Base-by-base conservation (phyloP, 2,888 invertebrate species). In the Dryobota labecula region DNA sequence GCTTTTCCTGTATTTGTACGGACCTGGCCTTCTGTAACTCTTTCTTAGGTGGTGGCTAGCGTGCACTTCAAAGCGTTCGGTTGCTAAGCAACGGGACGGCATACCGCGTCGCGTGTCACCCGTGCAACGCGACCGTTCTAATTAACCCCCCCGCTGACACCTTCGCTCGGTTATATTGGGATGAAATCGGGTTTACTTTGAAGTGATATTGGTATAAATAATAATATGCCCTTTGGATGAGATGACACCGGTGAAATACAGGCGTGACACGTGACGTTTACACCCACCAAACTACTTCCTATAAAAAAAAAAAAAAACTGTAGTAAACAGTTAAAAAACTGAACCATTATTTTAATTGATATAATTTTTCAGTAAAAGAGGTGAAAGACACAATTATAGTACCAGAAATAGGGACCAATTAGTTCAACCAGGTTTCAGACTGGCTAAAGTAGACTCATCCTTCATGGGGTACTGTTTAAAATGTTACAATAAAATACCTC, bases 31-130 rank as follows among this genome's bases (percentile, higher is more conserved):
- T 68, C 30, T 73, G 38, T 20, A 11, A 1, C 1, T 1, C 0
- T n/a, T n/a, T 69, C n/a, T 27, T 0, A 13, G 1, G 41, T 61
- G 70, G 9, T 20, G 13, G 13, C 15, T 68, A 58, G 68, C 68
- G 66, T 74, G 72, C 68, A 83, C 72, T 80, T 83, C 82, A 83
- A 83, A 83, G 80, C 66, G 68, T 63, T 73, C 65, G 51, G 82
- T 83, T 80, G 83, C 82, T 49, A 36, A 61, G 82, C 83, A 77
- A 83, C 82, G 51, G 58, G 64, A 58, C 65, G 76, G 61, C 82
- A 82, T 82, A 69, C 74, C 83, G 58, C 67, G 82, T 65, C 75
- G 75, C 76, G 63, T 70, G 79, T 83, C 74, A 72, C 70, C 68
- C 74, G 66, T 80, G 77, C 75, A 66, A 83, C 67, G 68, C 65